Conservation (phyloP, 2,888 invertebrate genomes). For the Drosophila neutralis region DNA sequence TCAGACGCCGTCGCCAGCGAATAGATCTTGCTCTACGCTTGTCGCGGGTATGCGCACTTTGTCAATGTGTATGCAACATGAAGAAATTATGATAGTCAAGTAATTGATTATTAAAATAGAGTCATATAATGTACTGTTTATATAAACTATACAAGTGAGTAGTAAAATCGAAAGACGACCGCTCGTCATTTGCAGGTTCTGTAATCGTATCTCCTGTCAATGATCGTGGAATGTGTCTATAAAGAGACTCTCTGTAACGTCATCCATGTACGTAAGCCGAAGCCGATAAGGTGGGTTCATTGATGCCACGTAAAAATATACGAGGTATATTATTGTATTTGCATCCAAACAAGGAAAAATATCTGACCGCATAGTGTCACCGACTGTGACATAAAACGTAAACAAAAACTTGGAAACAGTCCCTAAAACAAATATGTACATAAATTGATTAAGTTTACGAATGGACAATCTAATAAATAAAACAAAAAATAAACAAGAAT, state of each 20-base stretch:
- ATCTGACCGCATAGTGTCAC: neutral
- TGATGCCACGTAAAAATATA: conserved; percentile 27
- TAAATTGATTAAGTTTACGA: neutral
- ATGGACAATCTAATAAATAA: neutral
- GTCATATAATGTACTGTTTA: neutral
- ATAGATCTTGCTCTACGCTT: conserved; percentile 33
- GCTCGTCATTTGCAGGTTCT: conserved; percentile 14
- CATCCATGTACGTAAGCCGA: conserved; percentile 9
- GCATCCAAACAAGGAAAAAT: neutral
- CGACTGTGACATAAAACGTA: neutral
- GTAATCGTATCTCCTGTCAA: conserved; percentile 24
- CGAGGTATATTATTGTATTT: conserved; percentile 3
- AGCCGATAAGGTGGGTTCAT: conserved; percentile 49
- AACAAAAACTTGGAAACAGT: neutral
- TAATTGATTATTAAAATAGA: neutral
- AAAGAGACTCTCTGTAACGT: conserved; percentile 15
- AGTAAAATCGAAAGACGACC: neutral
- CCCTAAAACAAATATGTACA: neutral
- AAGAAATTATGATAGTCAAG: neutral
- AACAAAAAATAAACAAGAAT: neutral
- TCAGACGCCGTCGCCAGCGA: conserved; percentile 28
- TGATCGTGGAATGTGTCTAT: conserved; percentile 17
- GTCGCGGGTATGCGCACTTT: neutral
- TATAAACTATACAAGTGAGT: neutral
- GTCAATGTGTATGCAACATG: neutral